These are phyloP conservation scores for Camelus dromedarius DNA, from an alignment of 2,113 vertebrate genomes.

Conservation along the genomic window DNA sequence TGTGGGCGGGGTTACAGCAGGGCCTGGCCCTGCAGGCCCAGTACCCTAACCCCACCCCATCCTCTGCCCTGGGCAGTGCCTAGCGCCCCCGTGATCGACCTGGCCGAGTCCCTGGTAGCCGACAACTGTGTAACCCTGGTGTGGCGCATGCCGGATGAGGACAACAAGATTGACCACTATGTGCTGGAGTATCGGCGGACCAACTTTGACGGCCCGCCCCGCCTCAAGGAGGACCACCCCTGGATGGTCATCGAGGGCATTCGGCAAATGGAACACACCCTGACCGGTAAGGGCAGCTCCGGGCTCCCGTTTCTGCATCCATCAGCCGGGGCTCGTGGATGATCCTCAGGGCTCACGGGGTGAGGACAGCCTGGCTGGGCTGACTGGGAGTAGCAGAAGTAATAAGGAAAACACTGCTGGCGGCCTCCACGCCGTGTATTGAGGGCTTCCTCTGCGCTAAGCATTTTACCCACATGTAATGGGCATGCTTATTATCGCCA, in stretches of 20 bases:
- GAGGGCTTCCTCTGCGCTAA: background rate
- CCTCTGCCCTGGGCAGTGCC: conserved; percentile 87
- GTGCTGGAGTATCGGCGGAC: conserved; percentile 94
- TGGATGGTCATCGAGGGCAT: conserved; percentile 99
- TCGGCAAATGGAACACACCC: conserved; percentile 90
- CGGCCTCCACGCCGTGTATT: rapidly evolving
- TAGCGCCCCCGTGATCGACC: conserved; percentile 93
- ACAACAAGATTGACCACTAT: conserved; percentile 97
- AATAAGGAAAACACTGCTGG: background rate
- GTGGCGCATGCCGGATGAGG: conserved; percentile 93
- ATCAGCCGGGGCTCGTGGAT: rapidly evolving
- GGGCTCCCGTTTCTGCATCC: background rate
- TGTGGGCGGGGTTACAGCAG: background rate
- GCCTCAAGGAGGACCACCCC: conserved; percentile 95
- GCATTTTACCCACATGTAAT: background rate
- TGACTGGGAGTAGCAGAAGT: background rate
- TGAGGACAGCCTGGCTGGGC: background rate
- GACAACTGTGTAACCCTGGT: conserved; percentile 94
- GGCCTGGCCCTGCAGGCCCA: background rate
- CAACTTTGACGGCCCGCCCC: conserved; percentile 95
- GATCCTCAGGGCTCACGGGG: background rate
- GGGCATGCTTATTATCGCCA: background rate
- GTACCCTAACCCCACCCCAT: background rate
- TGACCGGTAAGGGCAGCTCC: conserved; percentile 87
- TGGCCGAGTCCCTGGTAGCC: conserved; percentile 93